phyloP scores from a whole-genome alignment of 2,888 invertebrate genomes.

The Reticulitermes lucifugus region DNA sequence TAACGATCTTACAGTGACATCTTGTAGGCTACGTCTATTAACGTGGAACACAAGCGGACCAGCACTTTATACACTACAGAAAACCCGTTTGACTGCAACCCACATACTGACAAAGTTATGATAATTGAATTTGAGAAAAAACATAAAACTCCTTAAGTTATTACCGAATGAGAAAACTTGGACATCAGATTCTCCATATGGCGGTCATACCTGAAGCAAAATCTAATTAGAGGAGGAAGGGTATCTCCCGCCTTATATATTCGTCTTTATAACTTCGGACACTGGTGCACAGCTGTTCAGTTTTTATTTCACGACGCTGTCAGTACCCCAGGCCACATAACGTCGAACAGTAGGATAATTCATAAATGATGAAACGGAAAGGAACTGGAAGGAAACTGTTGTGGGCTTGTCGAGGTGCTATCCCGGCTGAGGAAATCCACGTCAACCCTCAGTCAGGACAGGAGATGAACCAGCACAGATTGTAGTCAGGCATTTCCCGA shows the following conservation, averaged over 20 bases:
- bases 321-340: too few species aligned
- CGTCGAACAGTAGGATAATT: too few species aligned
- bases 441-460: too few species aligned
- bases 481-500: too few species aligned
- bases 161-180: slow-evolving; percentile 10
- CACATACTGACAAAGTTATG: slow-evolving; percentile 29
- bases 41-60: not conserved
- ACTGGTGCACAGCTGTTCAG: not conserved
- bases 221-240: slow-evolving; percentile 18
- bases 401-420: too few species aligned
- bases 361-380: too few species aligned
- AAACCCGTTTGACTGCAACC: slow-evolving; percentile 30
- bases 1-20: not conserved
- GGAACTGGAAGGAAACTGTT: too few species aligned
- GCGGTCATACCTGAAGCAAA: not conserved
- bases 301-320: too few species aligned
- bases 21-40: not conserved
- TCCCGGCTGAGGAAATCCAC: too few species aligned
- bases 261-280: slow-evolving; percentile 15
- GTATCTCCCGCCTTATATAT: not conserved
- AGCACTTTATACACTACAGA: not conserved
- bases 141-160: slow-evolving; percentile 17
- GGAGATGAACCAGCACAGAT: too few species aligned
- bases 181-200: not conserved
- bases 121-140: slow-evolving; percentile 29